Base-by-base conservation (phyloP, 92 coral and sea anemone species). In the Phenganax stokvisi region DNA sequence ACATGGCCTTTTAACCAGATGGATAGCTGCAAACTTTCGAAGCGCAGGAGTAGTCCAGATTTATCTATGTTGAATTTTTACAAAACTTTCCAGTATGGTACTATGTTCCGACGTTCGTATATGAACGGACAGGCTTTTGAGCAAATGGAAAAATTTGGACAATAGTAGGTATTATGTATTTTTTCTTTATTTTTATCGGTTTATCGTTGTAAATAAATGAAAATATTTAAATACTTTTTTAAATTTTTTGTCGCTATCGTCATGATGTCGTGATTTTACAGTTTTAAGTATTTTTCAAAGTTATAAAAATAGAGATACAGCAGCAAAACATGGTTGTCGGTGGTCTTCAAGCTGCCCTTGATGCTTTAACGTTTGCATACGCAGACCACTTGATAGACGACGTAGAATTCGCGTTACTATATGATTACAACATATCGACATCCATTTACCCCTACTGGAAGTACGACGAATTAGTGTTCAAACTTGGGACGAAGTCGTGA, bases 391-490 rank as follows among this genome's bases (percentile, higher is more conserved):
- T 79, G n/a, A 20, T 79, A n/a, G 83, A 57, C 72, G 54, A 31
- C 28, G 69, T 57, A 57, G 83, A 64, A 79, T 79, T 57, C 62
- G 83, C 72, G 17, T 55, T 79, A 37, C 79, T 61, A 56, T 57
- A 37, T 75, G 73, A 79, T 28, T 52, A 29, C 72, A 79, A 62
- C 72, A 51, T 56, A 13, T 62, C 83, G 7, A 57, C 27, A 30
- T 29, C 61, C 61, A 64, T 79, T 57, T 79, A 29, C 66, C 79
- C 83, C 12, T 79, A 57, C 62, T 79, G 83, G 83, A 79, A 79
- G 62, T 79, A 7, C 27, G 78, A 15, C 12, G 54, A 28, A 20
- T 79, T 47, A 56, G 28, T 63, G 25, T 79, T 11, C 71, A 79
- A 8, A 62, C 31, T 30, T 62, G 79, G 83, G 79, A 79, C 62